Conservation (phyloP, 53 echinoderm and acorn worm species). For the Echinometra lucunter region DNA sequence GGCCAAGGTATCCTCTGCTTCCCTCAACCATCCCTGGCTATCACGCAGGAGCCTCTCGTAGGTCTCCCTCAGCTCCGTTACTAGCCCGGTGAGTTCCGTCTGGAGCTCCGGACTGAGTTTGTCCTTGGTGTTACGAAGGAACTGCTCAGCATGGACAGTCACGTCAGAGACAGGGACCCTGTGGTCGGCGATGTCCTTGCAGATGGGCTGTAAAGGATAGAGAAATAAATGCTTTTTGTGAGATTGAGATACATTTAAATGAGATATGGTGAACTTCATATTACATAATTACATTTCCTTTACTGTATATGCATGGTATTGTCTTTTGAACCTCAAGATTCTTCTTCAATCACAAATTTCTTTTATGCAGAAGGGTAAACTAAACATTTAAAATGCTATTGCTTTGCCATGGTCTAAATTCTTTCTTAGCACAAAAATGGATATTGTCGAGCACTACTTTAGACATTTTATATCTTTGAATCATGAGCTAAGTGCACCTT, state of each 20-base stretch:
- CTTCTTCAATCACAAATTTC: no score
- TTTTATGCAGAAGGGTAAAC: no score
- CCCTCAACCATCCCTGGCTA: slow-evolving; percentile 88
- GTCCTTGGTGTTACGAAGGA: slow-evolving; percentile 90
- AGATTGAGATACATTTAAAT: not conserved
- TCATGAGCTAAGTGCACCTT: no score
- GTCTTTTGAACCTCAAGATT: no score
- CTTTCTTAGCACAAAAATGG: no score
- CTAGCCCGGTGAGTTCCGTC: slow-evolving; percentile 80
- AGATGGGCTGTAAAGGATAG: slow-evolving; percentile 56
- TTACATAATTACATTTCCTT: not conserved
- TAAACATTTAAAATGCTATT: no score
- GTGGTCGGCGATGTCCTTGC: slow-evolving; percentile 74
- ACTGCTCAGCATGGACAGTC: slow-evolving; percentile 91
- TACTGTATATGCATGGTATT: not conserved
- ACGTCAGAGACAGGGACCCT: slow-evolving; percentile 89
- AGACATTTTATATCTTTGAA: no score
- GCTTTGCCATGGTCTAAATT: no score
- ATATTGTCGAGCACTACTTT: no score
- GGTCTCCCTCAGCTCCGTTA: slow-evolving; percentile 85
- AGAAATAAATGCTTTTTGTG: not conserved
- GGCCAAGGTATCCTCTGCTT: slow-evolving; percentile 83
- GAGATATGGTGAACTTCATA: not conserved
- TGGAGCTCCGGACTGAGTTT: slow-evolving; percentile 93
- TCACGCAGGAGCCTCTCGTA: slow-evolving; percentile 88